These are phyloP conservation scores for Oophaga pumilio DNA, from an alignment of 2,113 vertebrate genomes.

Conservation along the genomic window DNA sequence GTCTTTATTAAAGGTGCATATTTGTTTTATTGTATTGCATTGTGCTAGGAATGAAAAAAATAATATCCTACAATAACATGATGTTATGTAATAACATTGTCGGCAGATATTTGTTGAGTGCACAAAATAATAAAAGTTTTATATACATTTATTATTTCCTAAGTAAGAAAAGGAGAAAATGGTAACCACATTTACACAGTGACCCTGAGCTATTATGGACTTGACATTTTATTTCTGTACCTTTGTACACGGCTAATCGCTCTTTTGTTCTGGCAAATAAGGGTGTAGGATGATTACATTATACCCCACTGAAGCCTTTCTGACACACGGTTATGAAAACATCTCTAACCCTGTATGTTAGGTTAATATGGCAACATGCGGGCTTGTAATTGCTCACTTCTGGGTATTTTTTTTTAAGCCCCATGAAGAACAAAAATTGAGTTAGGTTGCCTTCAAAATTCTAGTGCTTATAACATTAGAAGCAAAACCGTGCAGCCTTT, in stretches of 20 bases:
- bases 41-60: too few relatives aligned
- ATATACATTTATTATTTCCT: too few relatives aligned
- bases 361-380: slow-evolving; percentile 14
- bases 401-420: background rate
- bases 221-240: background rate
- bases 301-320: background rate
- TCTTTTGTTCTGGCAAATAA: background rate
- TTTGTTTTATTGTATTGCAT: background rate
- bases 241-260: slow-evolving; percentile 7
- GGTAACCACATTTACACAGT: background rate
- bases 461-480: too few relatives aligned
- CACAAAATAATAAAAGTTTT: too few relatives aligned
- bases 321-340: background rate
- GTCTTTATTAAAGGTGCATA: background rate
- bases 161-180: background rate
- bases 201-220: background rate
- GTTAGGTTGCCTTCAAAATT: too few relatives aligned
- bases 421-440: background rate
- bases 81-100: too few relatives aligned
- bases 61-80: too few relatives aligned
- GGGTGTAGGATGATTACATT: background rate
- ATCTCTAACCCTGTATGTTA: background rate
- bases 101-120: too few relatives aligned
- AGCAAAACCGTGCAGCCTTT: too few relatives aligned
- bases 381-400: background rate